These are phyloP conservation scores for Arion vulgaris DNA, from an alignment of 1,140 invertebrate species.

Conservation along the genomic window DNA sequence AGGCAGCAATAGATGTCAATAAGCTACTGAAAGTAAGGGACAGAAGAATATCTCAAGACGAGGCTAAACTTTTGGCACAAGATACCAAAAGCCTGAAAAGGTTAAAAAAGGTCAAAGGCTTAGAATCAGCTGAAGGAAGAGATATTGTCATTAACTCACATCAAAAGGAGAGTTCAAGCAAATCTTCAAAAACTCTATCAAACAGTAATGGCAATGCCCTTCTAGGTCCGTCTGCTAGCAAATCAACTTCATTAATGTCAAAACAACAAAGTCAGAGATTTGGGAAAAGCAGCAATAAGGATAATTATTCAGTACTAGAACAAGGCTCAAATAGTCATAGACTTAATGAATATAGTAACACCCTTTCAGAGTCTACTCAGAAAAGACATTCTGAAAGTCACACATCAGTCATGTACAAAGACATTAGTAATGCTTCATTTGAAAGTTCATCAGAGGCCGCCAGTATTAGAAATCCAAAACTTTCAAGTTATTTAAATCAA, in stretches of 20 bases:
- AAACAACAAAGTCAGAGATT: background rate
- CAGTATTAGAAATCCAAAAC: too few species aligned
- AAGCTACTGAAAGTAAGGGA: conserved; percentile 9
- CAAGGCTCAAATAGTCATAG: background rate
- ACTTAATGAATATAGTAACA: background rate
- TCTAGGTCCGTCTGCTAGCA: background rate
- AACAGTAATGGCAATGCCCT: conserved; percentile 11
- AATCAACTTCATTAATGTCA: background rate
- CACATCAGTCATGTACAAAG: background rate
- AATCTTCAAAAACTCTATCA: background rate
- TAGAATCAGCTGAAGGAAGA: background rate
- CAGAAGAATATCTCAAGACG: background rate
- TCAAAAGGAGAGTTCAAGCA: background rate
- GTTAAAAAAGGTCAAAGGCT: background rate
- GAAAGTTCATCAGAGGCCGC: too few species aligned
- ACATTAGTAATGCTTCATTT: background rate
- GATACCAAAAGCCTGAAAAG: background rate
- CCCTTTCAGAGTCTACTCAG: background rate
- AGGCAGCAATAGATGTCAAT: conserved; percentile 7
- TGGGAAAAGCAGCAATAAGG: too few species aligned
- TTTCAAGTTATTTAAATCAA: too few species aligned
- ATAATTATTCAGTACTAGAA: background rate
- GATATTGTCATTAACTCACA: background rate
- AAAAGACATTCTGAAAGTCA: background rate
- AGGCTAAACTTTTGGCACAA: background rate